Percentiles rank a stretch among this genome's conserved stretches.
Evolutionary conservation across 1,140 invertebrate genomes (phyloP).

Genomic region (Leptestheria dahalacensis): DNA sequence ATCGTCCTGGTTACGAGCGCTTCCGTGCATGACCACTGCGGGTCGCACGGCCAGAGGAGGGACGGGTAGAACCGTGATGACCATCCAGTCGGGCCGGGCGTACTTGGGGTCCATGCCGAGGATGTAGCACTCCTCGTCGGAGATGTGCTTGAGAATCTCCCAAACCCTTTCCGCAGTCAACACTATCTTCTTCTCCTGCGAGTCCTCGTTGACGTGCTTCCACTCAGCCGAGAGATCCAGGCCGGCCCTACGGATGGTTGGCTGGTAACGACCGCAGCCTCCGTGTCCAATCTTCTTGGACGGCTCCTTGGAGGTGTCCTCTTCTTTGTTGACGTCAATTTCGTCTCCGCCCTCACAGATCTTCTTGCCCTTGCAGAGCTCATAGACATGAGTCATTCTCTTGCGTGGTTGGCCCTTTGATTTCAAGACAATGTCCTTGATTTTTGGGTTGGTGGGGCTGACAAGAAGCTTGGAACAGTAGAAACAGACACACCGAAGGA

Average conservation of each 20-base stretch:
- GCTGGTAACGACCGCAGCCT: constrained; percentile 95
- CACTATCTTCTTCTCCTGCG: constrained; percentile 85
- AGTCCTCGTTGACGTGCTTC: constrained; percentile 97
- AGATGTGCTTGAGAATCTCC: constrained; percentile 93
- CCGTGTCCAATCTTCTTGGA: constrained; percentile 69
- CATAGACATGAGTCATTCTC: constrained; percentile 87
- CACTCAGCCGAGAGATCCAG: constrained; percentile 90
- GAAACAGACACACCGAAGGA: constrained; percentile 91
- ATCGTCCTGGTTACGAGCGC: constrained; percentile 96
- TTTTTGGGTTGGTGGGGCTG: constrained; percentile 73
- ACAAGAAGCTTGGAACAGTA: constrained; percentile 88
- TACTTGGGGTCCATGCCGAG: constrained; percentile 92
- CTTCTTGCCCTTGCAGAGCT: constrained; percentile 94
- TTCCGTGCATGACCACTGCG: constrained; percentile 97
- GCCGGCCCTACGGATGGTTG: constrained; percentile 71
- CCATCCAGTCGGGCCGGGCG: constrained; percentile 98
- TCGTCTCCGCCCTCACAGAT: constrained; percentile 98
- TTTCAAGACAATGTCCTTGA: constrained; percentile 93
- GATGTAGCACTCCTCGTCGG: constrained; percentile 91
- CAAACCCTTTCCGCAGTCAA: constrained; percentile 88
- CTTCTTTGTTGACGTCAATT: constrained; percentile 50
- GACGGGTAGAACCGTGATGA: constrained; percentile 90
- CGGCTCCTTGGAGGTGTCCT: constrained; percentile 19
- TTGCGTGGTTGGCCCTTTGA: constrained; percentile 93
- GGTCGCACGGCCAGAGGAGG: constrained; percentile 75